Conservation (phyloP, 2,113 vertebrate genomes). For the Saccopteryx leptura region DNA sequence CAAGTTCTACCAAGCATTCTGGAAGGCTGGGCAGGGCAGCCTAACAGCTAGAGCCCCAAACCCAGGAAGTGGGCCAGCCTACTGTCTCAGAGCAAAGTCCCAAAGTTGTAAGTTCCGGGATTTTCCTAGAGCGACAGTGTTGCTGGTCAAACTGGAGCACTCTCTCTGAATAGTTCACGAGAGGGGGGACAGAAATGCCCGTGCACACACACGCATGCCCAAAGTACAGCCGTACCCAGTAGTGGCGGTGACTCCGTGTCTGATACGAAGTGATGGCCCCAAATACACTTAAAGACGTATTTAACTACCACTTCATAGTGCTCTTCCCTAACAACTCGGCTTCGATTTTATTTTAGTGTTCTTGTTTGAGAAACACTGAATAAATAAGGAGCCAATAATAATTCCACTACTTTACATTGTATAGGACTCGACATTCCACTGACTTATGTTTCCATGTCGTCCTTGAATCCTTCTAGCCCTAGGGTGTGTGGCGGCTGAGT, state of each 20-base stretch:
- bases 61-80: background rate
- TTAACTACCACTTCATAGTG: background rate
- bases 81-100: background rate
- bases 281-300: background rate
- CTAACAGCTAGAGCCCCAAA: background rate
- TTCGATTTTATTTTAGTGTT: conserved; percentile 5
- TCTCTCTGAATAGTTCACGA: background rate
- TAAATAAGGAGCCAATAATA: background rate
- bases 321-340: background rate
- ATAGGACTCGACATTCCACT: background rate
- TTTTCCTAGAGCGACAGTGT: background rate
- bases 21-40: background rate
- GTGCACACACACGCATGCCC: accelerated
- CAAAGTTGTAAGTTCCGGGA: background rate
- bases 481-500: background rate
- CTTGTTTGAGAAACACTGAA: background rate
- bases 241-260: background rate
- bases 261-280: background rate
- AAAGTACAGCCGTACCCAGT: background rate
- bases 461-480: background rate
- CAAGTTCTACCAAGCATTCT: background rate
- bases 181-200: background rate
- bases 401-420: background rate
- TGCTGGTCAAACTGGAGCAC: background rate
- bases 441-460: background rate